Evolutionary conservation across 2,797 vertebrate species (phyloP).

Genomic region (Coilia nasus): DNA sequence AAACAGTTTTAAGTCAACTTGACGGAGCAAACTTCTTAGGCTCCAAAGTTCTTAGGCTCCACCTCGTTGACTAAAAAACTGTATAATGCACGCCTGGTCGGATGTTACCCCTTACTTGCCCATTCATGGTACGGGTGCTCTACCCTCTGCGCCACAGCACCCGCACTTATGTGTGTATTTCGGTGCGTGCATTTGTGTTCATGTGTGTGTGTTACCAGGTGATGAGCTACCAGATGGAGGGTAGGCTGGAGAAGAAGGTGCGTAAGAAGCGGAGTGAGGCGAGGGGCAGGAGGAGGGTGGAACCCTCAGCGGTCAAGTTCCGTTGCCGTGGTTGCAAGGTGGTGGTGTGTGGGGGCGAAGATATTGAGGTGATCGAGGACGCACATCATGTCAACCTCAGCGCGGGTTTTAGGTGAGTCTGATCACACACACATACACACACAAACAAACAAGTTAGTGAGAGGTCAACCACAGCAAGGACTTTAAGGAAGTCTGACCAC

Average conservation of each 20-base stretch:
- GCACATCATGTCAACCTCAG: constrained; percentile 16
- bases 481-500: not conserved
- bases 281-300: not conserved
- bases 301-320: not conserved
- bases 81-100: too few species aligned
- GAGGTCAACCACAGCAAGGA: not conserved
- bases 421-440: too few species aligned
- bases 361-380: constrained; percentile 8
- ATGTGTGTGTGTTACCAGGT: not conserved
- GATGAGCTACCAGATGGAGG: not conserved
- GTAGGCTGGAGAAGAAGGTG: not conserved
- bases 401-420: not conserved
- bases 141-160: too few species aligned
- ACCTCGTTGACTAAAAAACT: too few species aligned
- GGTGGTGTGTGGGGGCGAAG: not conserved
- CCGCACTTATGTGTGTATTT: too few species aligned
- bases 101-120: too few species aligned
- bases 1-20: too few species aligned
- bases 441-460: too few species aligned
- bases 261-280: not conserved
- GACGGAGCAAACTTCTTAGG: too few species aligned
- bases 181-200: not conserved
- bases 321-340: not conserved
- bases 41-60: too few species aligned
- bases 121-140: too few species aligned